Evolutionary conservation across 2,113 vertebrate genomes (phyloP), one percentile per base, ranked within the genome.

Genomic region (Pseudorhombus dupliciocellatus): DNA sequence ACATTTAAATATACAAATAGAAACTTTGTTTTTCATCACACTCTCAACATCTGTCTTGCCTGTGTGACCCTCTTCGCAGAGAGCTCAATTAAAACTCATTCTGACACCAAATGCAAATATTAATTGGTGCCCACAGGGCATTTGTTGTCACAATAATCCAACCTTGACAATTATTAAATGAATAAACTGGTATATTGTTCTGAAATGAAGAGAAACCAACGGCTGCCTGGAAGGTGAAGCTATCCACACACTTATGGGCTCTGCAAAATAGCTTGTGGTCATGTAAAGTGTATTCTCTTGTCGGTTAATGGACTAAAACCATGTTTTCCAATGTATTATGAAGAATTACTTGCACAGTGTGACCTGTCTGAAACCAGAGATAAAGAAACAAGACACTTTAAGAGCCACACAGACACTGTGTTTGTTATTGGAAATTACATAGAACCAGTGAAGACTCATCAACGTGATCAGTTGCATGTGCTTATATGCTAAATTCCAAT

Each of bases 191-290:
- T 1, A 0, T 26, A 60, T 31, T 48, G 9, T 44, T 30, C 22
- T 60, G 21, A 73, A 64, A 48, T 52, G 9, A 58, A 58, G 7
- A 67, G 8, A 52, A 53, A 63, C 7, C n/a, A 74, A 7, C 8
- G 9, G 12, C 48, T 70, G 53, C n/a, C 46, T 59, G 4, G 16
- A 44, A 57, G 25, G 26, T 25, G 9, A 54, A 67, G 4, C 52
- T 40, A 30, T 60, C 24, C 11, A 16, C 48, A 59, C 63, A 59
- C 44, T 68, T 30, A 66, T 3, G 7, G 51, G 25, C 14, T 65
- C 69, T 59, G 16, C 20, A 1, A 7, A 68, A 63, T 56, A 40
- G 30, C 18, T 61, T 66, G 61, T 74, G 65, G 22, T 57, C 4
- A 56, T 50, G 12, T 20, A 46, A 74, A 56, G 55, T 8, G 42